Conservation (phyloP, 2,888 invertebrate genomes). For the Tiliacea citrago region DNA sequence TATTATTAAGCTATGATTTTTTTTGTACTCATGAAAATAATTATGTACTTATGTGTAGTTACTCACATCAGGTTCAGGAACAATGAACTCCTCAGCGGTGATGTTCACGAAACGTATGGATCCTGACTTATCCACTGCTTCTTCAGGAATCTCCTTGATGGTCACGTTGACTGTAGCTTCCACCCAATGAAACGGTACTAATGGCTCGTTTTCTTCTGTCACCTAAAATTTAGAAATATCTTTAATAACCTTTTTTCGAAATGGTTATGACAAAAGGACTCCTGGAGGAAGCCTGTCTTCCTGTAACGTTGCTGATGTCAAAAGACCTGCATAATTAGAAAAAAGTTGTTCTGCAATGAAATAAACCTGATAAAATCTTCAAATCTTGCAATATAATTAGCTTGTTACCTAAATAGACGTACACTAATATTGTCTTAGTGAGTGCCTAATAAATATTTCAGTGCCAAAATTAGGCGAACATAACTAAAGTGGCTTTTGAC, state of each 20-base stretch:
- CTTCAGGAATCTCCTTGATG: conserved; percentile 96
- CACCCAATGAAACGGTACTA: conserved; percentile 92
- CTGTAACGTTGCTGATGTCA: background rate
- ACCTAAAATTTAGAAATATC: conserved; percentile 78
- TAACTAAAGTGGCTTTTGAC: background rate
- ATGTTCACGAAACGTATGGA: conserved; percentile 96
- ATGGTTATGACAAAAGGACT: background rate
- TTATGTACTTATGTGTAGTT: background rate
- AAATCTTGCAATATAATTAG: background rate
- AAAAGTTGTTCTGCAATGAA: background rate
- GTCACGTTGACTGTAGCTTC: conserved; percentile 96
- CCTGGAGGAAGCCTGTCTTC: background rate
- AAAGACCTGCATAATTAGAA: background rate
- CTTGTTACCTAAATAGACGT: background rate
- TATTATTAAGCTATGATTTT: background rate
- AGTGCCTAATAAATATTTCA: background rate
- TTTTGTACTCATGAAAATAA: background rate
- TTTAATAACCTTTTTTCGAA: background rate
- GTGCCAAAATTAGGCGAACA: background rate
- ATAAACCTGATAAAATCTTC: background rate
- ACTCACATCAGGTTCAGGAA: conserved; percentile 88
- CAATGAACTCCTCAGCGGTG: conserved; percentile 96
- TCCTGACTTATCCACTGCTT: conserved; percentile 97
- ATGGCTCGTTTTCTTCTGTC: conserved; percentile 92
- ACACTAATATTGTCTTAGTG: background rate